Base-by-base conservation (phyloP, 2,113 vertebrate genomes). In the Tonatia bakeri region DNA sequence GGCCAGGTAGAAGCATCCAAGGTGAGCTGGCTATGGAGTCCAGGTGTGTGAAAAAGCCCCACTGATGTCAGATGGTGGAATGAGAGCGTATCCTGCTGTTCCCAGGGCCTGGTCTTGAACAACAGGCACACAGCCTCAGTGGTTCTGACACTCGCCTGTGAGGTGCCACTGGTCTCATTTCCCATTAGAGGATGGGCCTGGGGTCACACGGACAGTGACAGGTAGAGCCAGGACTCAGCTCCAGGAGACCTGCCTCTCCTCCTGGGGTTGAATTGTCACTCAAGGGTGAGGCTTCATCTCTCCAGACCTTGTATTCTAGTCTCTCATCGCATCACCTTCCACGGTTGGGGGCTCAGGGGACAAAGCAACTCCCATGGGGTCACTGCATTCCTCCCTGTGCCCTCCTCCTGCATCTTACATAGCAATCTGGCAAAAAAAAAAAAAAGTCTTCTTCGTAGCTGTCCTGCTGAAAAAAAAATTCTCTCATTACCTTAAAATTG, bases 261-360 rank as follows among this genome's bases (percentile, higher is more conserved):
- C n/a, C 79, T 52, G 8, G 9, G 26, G 54, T 72, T 13, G 47
- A 72, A 24, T 28, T 20, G 12, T 45, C 89, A 75, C 45, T 61
- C 19, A 3, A 4, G 69, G 64, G 64, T 33, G 67, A 87, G 40
- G 59, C 22, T 10, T 38, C 47, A n/a, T 40, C 38, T n/a, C 54
- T 73, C 47, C 17, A 36, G 72, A 17, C 14, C 28, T 14, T 20
- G 22, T 26, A 17, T 65, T 92, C 47, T 26, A 26, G 38, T 82
- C 19, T 56, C 24, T 56, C 64, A 22, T 70, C 16, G 5, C 33
- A 43, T 45, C 22, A 40, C 17, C 22, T 47, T 90, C 67, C 65
- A 36, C 3, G 19, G 8, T 16, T 26, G 15, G 22, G 10, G 1
- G 3, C 2, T 36, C 4, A 7, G n/a, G 13, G 8, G 7, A 10